A percentile compares a stretch with the other conserved stretches of the same genome.
These are phyloP conservation scores for Catharus fuscescens DNA, from an alignment of 2,113 vertebrate genomes.

Conservation along the genomic window DNA sequence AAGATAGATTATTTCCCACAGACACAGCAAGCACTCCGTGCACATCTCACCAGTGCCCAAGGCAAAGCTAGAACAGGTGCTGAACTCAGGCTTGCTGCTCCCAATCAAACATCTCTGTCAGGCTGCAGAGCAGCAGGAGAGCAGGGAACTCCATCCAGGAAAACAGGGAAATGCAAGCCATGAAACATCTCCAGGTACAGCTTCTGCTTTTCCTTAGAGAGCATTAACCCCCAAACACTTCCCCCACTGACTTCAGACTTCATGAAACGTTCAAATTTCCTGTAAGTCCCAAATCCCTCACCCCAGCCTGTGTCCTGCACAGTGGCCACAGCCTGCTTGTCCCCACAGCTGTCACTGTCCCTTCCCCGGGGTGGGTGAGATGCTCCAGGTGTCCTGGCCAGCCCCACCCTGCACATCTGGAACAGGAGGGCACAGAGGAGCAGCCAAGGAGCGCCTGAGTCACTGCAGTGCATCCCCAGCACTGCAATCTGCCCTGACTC, in stretches of 20 bases:
- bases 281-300: background rate
- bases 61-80: background rate
- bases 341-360: no score
- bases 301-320: background rate
- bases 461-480: background rate
- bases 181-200: background rate
- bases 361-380: background rate
- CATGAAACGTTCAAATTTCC: accelerated
- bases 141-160: accelerated
- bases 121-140: background rate
- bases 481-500: accelerated
- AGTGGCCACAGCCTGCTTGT: accelerated
- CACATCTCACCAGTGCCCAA: background rate
- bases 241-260: background rate
- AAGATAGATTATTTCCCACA: background rate
- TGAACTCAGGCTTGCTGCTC: background rate
- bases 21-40: background rate
- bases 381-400: background rate
- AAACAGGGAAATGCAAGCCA: background rate
- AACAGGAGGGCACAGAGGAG: background rate
- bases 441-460: background rate
- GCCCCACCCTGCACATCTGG: accelerated
- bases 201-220: background rate
- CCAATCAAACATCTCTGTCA: background rate
- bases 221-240: background rate